Percentiles rank a stretch among this genome's conserved stretches.
phyloP scores from a whole-genome alignment of 2,113 vertebrate genomes.

The Rostratula benghalensis region DNA sequence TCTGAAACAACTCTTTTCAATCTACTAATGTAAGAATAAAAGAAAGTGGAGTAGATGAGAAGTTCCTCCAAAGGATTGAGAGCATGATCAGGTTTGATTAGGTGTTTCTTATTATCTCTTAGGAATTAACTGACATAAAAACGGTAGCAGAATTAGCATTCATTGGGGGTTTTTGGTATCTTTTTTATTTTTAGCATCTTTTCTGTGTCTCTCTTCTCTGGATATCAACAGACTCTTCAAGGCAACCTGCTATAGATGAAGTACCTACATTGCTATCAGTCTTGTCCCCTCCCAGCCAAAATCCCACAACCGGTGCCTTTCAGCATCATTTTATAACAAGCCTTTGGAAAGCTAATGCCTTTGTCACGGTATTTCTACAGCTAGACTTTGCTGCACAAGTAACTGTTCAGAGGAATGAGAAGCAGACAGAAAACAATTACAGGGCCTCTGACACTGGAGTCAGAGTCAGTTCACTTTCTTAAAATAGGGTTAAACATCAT shows the following conservation, averaged over 20 bases:
- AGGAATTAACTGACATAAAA: conserved; percentile 51
- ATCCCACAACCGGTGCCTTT: conserved; percentile 33
- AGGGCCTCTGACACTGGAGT: conserved; percentile 39
- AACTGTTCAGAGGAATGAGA: not conserved
- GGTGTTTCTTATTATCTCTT: conserved; percentile 16
- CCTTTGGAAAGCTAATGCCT: conserved; percentile 27
- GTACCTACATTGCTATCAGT: not conserved
- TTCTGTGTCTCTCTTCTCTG: not conserved
- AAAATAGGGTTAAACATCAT: conserved; percentile 56
- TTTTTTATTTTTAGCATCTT: not conserved
- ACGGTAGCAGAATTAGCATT: not conserved
- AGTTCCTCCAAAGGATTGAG: not conserved
- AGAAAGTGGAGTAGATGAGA: not conserved
- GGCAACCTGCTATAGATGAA: conserved; percentile 20
- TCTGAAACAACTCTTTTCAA: not conserved
- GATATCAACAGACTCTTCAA: conserved; percentile 25
- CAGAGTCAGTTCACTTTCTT: conserved; percentile 43
- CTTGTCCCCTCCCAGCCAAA: not conserved
- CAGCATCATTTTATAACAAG: conserved; percentile 17
- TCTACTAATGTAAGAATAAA: not conserved
- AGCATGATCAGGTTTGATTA: conserved; percentile 8
- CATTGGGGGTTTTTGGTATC: not conserved
- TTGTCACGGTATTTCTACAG: conserved; percentile 27
- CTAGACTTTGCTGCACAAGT: not conserved
- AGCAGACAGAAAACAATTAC: conserved; percentile 32